Evolutionary conservation across 1,140 invertebrate genomes (phyloP), one percentile per base, ranked within the genome.

Genomic region (Steinernema feltiae): DNA sequence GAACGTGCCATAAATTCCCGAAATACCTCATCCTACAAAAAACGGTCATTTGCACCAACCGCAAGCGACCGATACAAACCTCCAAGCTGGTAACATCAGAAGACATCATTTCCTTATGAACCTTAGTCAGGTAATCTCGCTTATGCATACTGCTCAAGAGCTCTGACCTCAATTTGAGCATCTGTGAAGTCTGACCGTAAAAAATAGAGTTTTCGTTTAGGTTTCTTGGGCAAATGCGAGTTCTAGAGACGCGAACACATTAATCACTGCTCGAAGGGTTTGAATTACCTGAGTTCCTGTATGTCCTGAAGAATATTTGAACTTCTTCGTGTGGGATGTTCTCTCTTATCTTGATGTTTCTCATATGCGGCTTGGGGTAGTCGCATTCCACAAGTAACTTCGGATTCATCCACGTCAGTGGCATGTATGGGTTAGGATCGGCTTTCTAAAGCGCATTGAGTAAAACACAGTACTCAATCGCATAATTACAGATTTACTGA

Each of bases 401-500:
- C 15, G 53, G 53, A 63, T 63, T 27, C 53, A 63, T 63, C 53
- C 53, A 63, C 15, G 53, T 63, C 24, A 63, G 24, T 15, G 53
- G 53, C 53, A 63, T 63, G 53, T 17, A 63, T n/a, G 53, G 53
- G 53, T 63, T 63, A 27, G 53, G 15, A n/a, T 30, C 3, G 48
- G 12, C 17, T 30, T 21, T 73, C 15, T n/a, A 53, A 29, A 92
- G 88, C 91, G 24, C 18, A 70, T 69, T 32, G 1, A 17, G 32
- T 30, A 24, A 73, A 3, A 3, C 30, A 70, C 2, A 17, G 1
- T 1, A 1, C 24, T 30, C 18, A 73, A 15, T n/a, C 72, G 30
- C n/a, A 7, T 27, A 30, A 71, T 71, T 71, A 7, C 92, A 92
- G 80, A 92, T 87, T 85, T 93, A 92, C 86, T 93, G 92, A 73